Evolutionary conservation across 2,797 vertebrate species (phyloP).

Genomic region (Euphonia xanthogaster): DNA sequence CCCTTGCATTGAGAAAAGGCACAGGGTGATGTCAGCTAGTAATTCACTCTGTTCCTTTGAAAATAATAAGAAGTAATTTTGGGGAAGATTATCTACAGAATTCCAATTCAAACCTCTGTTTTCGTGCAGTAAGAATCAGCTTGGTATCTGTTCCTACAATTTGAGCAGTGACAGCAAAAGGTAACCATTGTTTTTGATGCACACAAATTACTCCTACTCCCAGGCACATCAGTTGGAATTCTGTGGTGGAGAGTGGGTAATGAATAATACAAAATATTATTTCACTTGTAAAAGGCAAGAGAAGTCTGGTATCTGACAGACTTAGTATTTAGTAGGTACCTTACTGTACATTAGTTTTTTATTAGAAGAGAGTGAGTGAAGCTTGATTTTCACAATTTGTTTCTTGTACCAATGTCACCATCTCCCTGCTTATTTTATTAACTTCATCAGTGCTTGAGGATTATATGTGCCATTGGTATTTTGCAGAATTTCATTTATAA

Average conservation of each 20-base stretch:
- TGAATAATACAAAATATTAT: neutral
- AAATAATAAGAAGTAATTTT: neutral
- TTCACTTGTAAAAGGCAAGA: neutral
- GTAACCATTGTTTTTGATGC: neutral
- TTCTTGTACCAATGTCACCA: neutral
- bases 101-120: neutral
- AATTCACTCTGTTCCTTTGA: neutral
- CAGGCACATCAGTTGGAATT: neutral
- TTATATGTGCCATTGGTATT: neutral
- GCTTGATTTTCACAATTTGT: neutral
- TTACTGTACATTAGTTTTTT: neutral
- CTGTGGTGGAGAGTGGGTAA: neutral
- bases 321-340: neutral
- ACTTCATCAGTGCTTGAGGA: neutral
- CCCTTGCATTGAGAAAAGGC: neutral
- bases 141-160: neutral
- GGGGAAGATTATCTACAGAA: neutral
- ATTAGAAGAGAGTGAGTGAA: neutral
- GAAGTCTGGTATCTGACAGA: neutral
- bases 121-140: neutral
- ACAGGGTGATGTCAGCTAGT: neutral
- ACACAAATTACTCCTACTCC: neutral
- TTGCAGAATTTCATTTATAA: neutral
- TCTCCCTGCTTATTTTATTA: neutral
- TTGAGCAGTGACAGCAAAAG: neutral